Base-by-base conservation (phyloP, 2,797 vertebrate genomes). In the Tinamus major region DNA sequence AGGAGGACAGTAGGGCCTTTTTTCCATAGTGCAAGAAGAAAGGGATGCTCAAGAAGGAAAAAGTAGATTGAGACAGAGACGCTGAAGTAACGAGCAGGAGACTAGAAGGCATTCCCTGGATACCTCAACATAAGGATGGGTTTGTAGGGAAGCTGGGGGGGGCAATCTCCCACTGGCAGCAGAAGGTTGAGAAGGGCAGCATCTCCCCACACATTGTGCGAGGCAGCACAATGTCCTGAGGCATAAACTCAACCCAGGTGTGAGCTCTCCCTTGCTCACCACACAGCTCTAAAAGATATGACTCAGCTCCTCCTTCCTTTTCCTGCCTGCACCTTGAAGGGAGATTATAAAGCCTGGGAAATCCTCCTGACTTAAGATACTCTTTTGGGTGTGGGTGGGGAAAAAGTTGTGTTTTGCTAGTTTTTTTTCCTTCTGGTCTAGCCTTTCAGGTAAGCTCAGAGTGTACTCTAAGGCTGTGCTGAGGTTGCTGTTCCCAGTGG, bases 401-500 rank as follows among this genome's bases (percentile, higher is more conserved):
- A 44, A 44, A 44, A 49, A 24, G 48, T 24, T 21, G 48, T 23
- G 46, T 44, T 44, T 44, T 44, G 42, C 17, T 18, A 15, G 4
- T 42, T 51, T 6, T 49, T 16, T 5, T 3, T 6, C 42, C n/a
- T 18, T 35, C 51, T 6, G 19, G 17, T 18, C n/a, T 58, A 48
- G 15, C 44, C 44, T 33, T 68, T 68, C 44, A 59, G 53, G 29
- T 35, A 51, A 31, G 35, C 16, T 55, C 6, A 3, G 27, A 2
- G 2, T 9, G 5, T 5, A 18, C 23, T 16, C 5, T 5, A 1
- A 0, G 3, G 0, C 1, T 3, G 8, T 20, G 2, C 19, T 1
- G 17, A 2, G 1, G 6, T 29, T 0, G 41, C 63, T 1, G 42
- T 0, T 16, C 7, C 14, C 1, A 26, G 2, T 51, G 0, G 0